Evolutionary conservation across 2,113 vertebrate genomes (phyloP).

Genomic region (Crotophaga sulcirostris): DNA sequence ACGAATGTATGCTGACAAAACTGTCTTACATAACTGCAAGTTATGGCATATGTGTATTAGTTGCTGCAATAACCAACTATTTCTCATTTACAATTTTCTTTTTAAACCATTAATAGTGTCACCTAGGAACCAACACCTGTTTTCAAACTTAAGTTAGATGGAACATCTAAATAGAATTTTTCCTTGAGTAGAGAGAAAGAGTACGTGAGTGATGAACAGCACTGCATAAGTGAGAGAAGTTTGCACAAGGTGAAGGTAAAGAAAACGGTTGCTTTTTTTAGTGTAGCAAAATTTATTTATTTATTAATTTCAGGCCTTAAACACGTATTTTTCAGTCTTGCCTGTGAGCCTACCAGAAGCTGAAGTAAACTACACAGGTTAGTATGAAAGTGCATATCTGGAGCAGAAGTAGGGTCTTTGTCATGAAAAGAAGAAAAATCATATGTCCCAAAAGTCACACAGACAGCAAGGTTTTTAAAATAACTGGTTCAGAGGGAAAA

Average conservation of each 20-base stretch:
- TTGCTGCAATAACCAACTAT: background rate
- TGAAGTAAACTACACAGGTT: constrained; percentile 19
- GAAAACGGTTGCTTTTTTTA: constrained; percentile 34
- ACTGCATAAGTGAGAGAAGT: constrained; percentile 49
- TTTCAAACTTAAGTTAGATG: constrained; percentile 1
- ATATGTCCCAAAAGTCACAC: background rate
- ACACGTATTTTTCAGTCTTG: constrained; percentile 34
- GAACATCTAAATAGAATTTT: constrained; percentile 6
- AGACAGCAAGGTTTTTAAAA: background rate
- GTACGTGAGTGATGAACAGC: background rate
- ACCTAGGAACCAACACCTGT: background rate
- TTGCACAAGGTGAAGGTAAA: constrained; percentile 13
- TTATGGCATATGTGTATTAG: background rate
- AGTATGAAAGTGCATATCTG: constrained; percentile 21
- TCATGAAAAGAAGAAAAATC: constrained; percentile 34
- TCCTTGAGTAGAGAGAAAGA: constrained; percentile 5
- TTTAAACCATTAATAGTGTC: background rate
- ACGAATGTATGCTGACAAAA: background rate
- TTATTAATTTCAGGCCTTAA: constrained; percentile 51
- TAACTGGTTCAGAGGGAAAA: background rate
- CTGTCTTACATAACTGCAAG: background rate
- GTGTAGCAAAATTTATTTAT: constrained; percentile 18
- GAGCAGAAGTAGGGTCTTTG: constrained; percentile 34
- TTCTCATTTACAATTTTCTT: background rate
- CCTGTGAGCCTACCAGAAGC: constrained; percentile 37